A percentile compares a stretch with the other conserved stretches of the same genome.
These are phyloP conservation scores for Parthenolecanium corni DNA, from an alignment of 2,888 invertebrate species.

Conservation along the genomic window DNA sequence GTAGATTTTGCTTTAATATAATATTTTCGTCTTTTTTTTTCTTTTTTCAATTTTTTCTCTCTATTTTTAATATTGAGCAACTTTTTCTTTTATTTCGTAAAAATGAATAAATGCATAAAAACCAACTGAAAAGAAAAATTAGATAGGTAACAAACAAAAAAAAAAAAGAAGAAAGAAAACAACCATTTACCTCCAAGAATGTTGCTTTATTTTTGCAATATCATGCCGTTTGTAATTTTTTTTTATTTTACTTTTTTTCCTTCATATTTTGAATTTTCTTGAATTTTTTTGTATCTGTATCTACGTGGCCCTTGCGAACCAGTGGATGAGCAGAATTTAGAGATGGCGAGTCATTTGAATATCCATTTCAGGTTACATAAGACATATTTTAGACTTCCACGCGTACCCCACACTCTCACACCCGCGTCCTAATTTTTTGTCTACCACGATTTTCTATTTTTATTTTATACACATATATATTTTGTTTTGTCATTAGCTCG, in stretches of 20 bases:
- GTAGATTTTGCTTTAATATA: too few relatives aligned
- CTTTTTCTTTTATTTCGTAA: not conserved
- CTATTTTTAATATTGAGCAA: not conserved
- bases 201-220: constrained; percentile 10
- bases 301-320: too few relatives aligned
- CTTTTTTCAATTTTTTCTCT: not conserved
- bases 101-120: not conserved
- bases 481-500: not conserved
- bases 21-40: too few relatives aligned
- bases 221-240: constrained; percentile 5
- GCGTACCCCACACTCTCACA: not conserved
- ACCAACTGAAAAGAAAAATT: not conserved
- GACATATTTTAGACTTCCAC: not conserved
- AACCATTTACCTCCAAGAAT: constrained; percentile 24
- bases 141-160: not conserved
- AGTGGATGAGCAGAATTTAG: not conserved
- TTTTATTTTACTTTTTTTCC: constrained; percentile 2
- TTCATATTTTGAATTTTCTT: not conserved
- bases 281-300: not conserved
- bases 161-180: not conserved
- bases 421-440: not conserved
- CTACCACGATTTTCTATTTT: not conserved
- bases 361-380: constrained; percentile 22
- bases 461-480: not conserved
- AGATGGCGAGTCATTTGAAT: not conserved